Percentiles rank a stretch among this genome's conserved stretches.
These are phyloP conservation scores for Rhizomys pruinosus DNA, from an alignment of 2,113 vertebrate genomes.

Conservation along the genomic window DNA sequence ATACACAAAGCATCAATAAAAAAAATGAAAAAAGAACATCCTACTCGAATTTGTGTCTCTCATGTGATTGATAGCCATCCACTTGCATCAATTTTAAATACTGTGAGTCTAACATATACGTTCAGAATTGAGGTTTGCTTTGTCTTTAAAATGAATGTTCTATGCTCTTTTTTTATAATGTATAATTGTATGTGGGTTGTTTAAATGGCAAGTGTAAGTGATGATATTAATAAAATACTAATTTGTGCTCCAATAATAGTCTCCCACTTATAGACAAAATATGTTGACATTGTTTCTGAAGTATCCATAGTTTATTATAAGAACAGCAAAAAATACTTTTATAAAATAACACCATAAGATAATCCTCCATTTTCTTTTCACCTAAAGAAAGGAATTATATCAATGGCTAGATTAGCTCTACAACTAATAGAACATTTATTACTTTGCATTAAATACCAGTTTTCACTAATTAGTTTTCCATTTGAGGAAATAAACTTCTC, in stretches of 20 bases:
- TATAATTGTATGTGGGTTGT: slow-evolving; percentile 18
- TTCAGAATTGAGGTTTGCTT: slow-evolving; percentile 43
- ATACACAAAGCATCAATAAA: too few relatives aligned
- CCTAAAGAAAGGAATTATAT: slow-evolving; percentile 43
- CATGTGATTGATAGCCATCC: background rate
- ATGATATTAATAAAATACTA: slow-evolving; percentile 69
- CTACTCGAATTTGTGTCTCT: background rate
- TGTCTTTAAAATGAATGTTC: slow-evolving; percentile 41
- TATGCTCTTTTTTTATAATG: background rate
- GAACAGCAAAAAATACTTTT: slow-evolving; percentile 35
- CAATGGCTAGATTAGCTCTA: background rate
- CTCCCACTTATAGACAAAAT: slow-evolving; percentile 62
- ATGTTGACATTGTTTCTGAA: slow-evolving; percentile 64
- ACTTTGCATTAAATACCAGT: slow-evolving; percentile 41
- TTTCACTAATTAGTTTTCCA: slow-evolving; percentile 58
- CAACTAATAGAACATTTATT: slow-evolving; percentile 60
- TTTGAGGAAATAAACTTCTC: slow-evolving; percentile 30
- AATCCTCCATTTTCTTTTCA: slow-evolving; percentile 57
- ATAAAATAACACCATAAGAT: slow-evolving; percentile 35
- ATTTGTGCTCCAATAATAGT: slow-evolving; percentile 57
- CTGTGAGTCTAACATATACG: background rate
- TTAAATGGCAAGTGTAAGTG: slow-evolving; percentile 58
- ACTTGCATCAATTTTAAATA: background rate
- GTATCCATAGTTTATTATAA: slow-evolving; percentile 46
- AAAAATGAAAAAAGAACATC: background rate